A percentile compares a stretch with the other conserved stretches of the same genome.
Conservation (phyloP, 1,140 invertebrate genomes). For the Lethocerus indicus region DNA sequence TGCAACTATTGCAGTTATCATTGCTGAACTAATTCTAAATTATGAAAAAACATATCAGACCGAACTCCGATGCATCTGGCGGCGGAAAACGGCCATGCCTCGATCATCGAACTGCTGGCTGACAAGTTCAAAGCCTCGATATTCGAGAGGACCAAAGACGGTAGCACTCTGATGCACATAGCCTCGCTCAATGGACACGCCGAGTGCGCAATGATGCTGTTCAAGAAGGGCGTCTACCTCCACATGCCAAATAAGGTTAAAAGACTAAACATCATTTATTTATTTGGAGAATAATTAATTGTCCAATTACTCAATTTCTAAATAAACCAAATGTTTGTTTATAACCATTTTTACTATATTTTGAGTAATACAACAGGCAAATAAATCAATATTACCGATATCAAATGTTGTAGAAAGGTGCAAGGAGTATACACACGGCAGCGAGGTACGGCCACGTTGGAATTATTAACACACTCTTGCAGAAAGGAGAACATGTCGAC, state of each 20-base stretch:
- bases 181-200: constrained; percentile 92
- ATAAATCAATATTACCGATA: too few species aligned
- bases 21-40: too few species aligned
- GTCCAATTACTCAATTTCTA: too few species aligned
- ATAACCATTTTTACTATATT: too few species aligned
- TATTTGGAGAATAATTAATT: too few species aligned
- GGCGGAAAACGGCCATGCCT: constrained; percentile 89
- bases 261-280: too few species aligned
- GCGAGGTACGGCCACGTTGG: constrained; percentile 87
- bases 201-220: constrained; percentile 94
- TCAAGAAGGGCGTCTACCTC: constrained; percentile 97
- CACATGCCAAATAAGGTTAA: constrained; percentile 97
- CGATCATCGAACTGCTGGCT: constrained; percentile 86
- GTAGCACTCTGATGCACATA: constrained; percentile 96
- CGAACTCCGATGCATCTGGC: constrained; percentile 93
- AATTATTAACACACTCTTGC: constrained; percentile 88
- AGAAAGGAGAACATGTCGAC: constrained; percentile 92
- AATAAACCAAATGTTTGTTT: too few species aligned
- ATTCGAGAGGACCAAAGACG: constrained; percentile 88
- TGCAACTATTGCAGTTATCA: too few species aligned
- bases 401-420: constrained; percentile 50
- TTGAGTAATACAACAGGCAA: too few species aligned
- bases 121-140: constrained; percentile 97
- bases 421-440: constrained; percentile 81
- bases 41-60: too few species aligned